Percentiles rank a stretch among this genome's conserved stretches.
Conservation (phyloP, 1,140 invertebrate species). For the Phthorimaea operculella region DNA sequence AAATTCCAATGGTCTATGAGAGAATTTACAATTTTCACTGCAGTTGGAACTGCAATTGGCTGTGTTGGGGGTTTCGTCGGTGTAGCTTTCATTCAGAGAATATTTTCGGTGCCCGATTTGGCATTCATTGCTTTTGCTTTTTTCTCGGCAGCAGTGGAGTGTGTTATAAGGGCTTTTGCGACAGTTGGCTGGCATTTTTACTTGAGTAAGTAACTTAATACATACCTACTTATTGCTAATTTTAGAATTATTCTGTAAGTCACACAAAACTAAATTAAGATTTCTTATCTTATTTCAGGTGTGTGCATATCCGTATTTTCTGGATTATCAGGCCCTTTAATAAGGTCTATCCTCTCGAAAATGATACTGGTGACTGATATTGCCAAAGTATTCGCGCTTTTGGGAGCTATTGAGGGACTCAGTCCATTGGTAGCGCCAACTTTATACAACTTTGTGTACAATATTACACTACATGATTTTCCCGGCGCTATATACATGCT, state of each 20-base stretch:
- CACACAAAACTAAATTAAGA: too few species aligned
- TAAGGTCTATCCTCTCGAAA: conserved; percentile 74
- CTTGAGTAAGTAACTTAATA: conserved; percentile 49
- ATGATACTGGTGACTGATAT: conserved; percentile 73
- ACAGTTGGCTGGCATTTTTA: conserved; percentile 75
- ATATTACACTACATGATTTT: conserved; percentile 64
- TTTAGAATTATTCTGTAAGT: too few species aligned
- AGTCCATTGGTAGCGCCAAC: conserved; percentile 70
- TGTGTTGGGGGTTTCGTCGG: conserved; percentile 68
- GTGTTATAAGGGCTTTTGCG: conserved; percentile 67
- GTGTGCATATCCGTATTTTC: conserved; percentile 65
- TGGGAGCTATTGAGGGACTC: conserved; percentile 72
- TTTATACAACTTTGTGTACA: conserved; percentile 73
- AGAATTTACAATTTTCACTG: conserved; percentile 69
- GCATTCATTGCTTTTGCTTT: conserved; percentile 52
- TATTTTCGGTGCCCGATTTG: conserved; percentile 53
- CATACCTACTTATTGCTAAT: too few species aligned
- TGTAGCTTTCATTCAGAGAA: conserved; percentile 66
- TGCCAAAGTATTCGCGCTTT: conserved; percentile 74
- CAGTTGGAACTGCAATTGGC: conserved; percentile 45
- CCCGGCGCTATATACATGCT: conserved; percentile 69
- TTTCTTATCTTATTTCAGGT: conserved; percentile 48
- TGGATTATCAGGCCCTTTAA: conserved; percentile 70
- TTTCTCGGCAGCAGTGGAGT: conserved; percentile 52
- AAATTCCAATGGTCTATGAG: conserved; percentile 75